These are phyloP conservation scores for Onchidella celtica DNA, from an alignment of 2,888 invertebrate genomes.

Conservation along the genomic window DNA sequence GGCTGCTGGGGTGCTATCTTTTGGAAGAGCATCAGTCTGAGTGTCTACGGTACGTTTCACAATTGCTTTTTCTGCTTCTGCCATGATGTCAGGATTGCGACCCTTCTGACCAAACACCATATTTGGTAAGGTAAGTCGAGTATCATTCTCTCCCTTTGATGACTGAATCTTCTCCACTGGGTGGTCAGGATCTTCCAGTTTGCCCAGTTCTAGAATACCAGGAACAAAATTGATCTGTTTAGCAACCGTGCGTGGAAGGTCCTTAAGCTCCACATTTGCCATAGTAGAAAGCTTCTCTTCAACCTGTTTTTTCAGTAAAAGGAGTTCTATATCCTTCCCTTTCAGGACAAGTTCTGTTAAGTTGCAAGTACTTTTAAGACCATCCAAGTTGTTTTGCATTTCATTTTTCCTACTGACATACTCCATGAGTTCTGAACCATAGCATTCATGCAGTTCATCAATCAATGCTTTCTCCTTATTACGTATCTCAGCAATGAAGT, in stretches of 20 bases:
- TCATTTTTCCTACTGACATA: constrained; percentile 75
- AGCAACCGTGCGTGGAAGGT: constrained; percentile 73
- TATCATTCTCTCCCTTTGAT: neutral
- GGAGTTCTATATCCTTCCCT: constrained; percentile 80
- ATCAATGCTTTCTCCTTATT: constrained; percentile 78
- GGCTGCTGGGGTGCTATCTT: neutral
- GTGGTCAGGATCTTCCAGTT: constrained; percentile 75
- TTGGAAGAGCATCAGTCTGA: constrained; percentile 60
- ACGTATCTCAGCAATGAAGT: constrained; percentile 78
- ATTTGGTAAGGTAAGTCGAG: constrained; percentile 36
- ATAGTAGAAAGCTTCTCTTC: constrained; percentile 78
- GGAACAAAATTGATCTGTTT: constrained; percentile 75
- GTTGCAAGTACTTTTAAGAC: constrained; percentile 79
- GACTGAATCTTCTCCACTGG: constrained; percentile 59
- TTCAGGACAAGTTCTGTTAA: constrained; percentile 80
- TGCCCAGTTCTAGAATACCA: constrained; percentile 77
- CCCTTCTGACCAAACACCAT: constrained; percentile 45
- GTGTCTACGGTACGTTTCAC: constrained; percentile 53
- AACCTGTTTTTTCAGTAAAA: constrained; percentile 80
- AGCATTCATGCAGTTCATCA: constrained; percentile 78
- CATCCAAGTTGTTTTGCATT: constrained; percentile 76
- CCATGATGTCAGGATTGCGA: constrained; percentile 24
- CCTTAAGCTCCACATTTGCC: constrained; percentile 73
- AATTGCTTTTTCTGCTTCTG: neutral
- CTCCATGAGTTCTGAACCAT: constrained; percentile 78